These are phyloP conservation scores for Notodromas monacha DNA, from an alignment of 2,888 invertebrate genomes.

Conservation along the genomic window DNA sequence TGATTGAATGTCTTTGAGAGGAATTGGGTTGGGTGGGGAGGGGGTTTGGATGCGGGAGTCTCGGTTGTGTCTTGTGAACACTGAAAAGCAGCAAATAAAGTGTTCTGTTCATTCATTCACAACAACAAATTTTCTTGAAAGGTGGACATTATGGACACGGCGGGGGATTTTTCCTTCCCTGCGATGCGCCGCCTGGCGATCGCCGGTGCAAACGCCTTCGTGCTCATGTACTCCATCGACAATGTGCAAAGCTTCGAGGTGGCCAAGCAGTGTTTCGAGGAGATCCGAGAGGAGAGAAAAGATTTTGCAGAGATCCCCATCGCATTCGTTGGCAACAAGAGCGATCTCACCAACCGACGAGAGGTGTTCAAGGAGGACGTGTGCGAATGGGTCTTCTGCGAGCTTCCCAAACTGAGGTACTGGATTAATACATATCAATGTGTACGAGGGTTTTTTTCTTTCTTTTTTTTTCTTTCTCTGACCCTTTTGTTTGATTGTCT, in stretches of 20 bases:
- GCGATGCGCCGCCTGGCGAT: constrained; percentile 83
- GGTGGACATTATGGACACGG: constrained; percentile 77
- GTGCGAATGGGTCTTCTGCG: constrained; percentile 21
- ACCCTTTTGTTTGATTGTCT: too few species aligned
- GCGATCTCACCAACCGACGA: constrained; percentile 39
- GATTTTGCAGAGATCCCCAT: constrained; percentile 65
- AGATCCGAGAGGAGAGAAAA: constrained; percentile 42
- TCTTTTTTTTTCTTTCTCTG: too few species aligned
- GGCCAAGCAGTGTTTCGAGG: constrained; percentile 39
- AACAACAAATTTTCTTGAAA: too few species aligned
- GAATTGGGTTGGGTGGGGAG: too few species aligned
- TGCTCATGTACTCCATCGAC: constrained; percentile 69
- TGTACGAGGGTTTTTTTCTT: too few species aligned
- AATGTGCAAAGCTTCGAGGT: constrained; percentile 36
- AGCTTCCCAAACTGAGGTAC: constrained; percentile 33
- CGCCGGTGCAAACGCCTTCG: constrained; percentile 76
- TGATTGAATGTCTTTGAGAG: too few species aligned
- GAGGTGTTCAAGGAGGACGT: constrained; percentile 20
- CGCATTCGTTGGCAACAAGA: constrained; percentile 79
- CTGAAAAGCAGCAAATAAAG: too few species aligned
- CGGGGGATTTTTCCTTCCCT: constrained; percentile 69
- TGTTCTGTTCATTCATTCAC: too few species aligned
- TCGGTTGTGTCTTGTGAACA: too few species aligned
- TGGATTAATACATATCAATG: too few species aligned
- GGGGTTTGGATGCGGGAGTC: too few species aligned